Evolutionary conservation across 1,140 invertebrate genomes (phyloP), one percentile per base, ranked within the genome.

Genomic region (Onthophagus taurus): DNA sequence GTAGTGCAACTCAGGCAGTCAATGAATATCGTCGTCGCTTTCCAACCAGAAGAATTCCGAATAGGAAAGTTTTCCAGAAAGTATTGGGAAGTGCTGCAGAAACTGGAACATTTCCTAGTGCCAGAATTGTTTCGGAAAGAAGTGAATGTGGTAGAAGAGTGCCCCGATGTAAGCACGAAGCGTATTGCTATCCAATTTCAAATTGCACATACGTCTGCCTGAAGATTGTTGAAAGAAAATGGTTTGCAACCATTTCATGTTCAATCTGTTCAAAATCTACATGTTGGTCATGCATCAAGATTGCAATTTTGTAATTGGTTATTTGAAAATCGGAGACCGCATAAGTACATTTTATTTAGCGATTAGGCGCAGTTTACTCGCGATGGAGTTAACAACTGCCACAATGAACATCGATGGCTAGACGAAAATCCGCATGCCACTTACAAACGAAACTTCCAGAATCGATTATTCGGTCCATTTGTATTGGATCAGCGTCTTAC

Each of bases 321-420:
- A 7, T 16, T 5, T 31, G 11, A 36, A 36, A 36, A 36, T 19
- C 34, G 34, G 18, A 4, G 34, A 36, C 4, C 18, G 34, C 14
- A 8, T 16, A 36, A 36, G 16, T 17, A 6, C 34, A 36, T 36
- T 36, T 36, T 45, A 18, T 35, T 37, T 36, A 45, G n/a, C 12
- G 33, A 24, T 24, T 18, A 45, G 26, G 13, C 33, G 12, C 31
- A 20, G 11, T 39, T 45, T 31, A 45, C 34, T 11, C 34, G 35
- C 8, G 35, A 39, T 31, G 35, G 29, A 16, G 30, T 45, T 30
- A 39, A 45, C 20, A 45, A 45, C 21, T 26, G 12, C 20, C 44
- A 45, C 26, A 45, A 45, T 18, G 20, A 30, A n/a, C 21, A 37
- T 24, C 33, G 23, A 24, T 45, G 12, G 43, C 20, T 24, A 11